These are phyloP conservation scores for Onychostruthus taczanowskii DNA, from an alignment of 2,113 vertebrate genomes.

Conservation along the genomic window DNA sequence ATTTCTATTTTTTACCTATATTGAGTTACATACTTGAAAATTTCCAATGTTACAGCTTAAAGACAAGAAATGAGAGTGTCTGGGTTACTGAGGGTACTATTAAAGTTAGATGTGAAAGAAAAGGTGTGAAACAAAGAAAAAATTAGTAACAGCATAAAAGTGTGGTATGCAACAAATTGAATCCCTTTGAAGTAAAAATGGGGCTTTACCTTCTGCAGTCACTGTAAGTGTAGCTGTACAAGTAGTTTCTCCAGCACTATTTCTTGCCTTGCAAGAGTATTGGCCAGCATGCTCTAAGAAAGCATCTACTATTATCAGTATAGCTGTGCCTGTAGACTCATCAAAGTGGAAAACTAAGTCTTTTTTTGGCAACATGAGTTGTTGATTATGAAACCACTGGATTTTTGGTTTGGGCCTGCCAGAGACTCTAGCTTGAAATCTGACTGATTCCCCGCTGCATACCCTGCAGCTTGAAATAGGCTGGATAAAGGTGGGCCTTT, in stretches of 20 bases:
- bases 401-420: slow-evolving; percentile 85
- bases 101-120: slow-evolving; percentile 38
- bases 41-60: neutral
- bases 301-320: slow-evolving; percentile 91
- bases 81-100: slow-evolving; percentile 38
- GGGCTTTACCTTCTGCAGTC: slow-evolving; percentile 79
- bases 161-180: slow-evolving; percentile 62
- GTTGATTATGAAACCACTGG: slow-evolving; percentile 88
- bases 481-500: slow-evolving; percentile 88
- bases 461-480: slow-evolving; percentile 86
- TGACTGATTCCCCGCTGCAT: slow-evolving; percentile 85
- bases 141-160: slow-evolving; percentile 67
- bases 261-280: slow-evolving; percentile 89
- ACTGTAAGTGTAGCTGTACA: slow-evolving; percentile 83
- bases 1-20: neutral
- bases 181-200: slow-evolving; percentile 62
- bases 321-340: slow-evolving; percentile 85
- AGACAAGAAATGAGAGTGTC: neutral
- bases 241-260: slow-evolving; percentile 81
- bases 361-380: slow-evolving; percentile 81
- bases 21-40: neutral
- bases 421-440: slow-evolving; percentile 86
- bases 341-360: slow-evolving; percentile 92
- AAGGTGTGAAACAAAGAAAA: slow-evolving; percentile 24
- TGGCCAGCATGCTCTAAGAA: slow-evolving; percentile 88